Conservation (phyloP, 2,797 vertebrate species). For the Chromis chromis region DNA sequence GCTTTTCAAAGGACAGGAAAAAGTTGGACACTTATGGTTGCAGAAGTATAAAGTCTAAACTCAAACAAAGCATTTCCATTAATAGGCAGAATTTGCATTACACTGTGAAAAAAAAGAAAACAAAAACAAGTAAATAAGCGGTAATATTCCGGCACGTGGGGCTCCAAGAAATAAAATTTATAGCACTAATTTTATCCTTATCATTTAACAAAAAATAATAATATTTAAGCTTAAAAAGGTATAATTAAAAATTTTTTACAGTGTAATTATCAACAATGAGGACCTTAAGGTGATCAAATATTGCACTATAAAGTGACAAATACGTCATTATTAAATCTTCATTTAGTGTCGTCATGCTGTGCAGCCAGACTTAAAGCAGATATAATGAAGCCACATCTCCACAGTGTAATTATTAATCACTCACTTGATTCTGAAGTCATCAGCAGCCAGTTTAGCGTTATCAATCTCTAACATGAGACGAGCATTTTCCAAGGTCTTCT, state of each 20-base stretch:
- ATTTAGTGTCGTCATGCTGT: background rate
- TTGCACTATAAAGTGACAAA: background rate
- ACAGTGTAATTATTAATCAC: constrained; percentile 46
- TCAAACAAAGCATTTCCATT: background rate
- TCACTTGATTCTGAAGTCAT: constrained; percentile 90
- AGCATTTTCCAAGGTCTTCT: constrained; percentile 86
- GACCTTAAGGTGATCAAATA: background rate
- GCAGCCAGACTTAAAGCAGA: background rate
- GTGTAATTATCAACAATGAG: too few relatives aligned
- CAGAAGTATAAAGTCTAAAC: background rate
- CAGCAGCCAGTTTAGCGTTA: constrained; percentile 88
- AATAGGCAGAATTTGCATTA: background rate
- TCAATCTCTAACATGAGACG: constrained; percentile 88
- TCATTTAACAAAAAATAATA: too few relatives aligned
- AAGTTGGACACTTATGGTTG: background rate
- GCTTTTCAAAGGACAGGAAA: background rate
- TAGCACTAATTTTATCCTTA: too few relatives aligned
- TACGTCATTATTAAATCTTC: background rate
- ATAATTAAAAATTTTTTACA: too few relatives aligned
- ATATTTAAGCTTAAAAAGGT: too few relatives aligned
- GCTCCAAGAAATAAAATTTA: too few relatives aligned
- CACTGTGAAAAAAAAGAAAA: too few relatives aligned
- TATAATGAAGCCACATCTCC: background rate
- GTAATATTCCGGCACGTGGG: too few relatives aligned
- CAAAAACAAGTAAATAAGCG: too few relatives aligned